Conservation (phyloP, 2,888 invertebrate species). For the Caenorhabditis zanzibari region DNA sequence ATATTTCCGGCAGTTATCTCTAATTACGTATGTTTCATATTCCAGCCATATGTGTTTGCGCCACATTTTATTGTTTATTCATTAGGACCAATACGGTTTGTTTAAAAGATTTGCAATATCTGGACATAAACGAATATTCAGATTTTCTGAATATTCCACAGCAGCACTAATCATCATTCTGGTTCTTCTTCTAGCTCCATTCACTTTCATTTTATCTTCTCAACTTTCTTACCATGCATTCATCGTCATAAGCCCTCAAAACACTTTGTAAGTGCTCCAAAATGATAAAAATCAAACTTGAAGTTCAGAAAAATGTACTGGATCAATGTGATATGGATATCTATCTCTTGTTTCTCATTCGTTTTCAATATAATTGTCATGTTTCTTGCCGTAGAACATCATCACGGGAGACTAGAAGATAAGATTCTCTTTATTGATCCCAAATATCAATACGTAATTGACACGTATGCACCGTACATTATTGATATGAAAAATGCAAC, state of each 20-base stretch:
- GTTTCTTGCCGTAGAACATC: conserved; percentile 29
- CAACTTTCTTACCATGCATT: conserved; percentile 45
- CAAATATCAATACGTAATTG: conserved; percentile 8
- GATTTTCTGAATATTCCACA: conserved; percentile 11
- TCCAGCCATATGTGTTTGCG: conserved; percentile 40
- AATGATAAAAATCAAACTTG: too few relatives aligned
- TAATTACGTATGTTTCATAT: conserved; percentile 43
- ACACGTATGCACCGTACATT: conserved; percentile 28
- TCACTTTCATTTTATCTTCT: conserved; percentile 31
- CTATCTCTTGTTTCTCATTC: neutral
- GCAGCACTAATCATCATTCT: neutral
- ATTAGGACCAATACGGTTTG: conserved; percentile 21
- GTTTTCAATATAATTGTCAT: conserved; percentile 33
- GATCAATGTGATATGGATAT: conserved; percentile 25
- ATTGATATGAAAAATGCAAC: conserved; percentile 39
- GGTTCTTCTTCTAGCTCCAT: neutral
- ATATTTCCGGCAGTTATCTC: conserved; percentile 38
- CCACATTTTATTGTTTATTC: conserved; percentile 40
- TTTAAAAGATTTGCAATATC: neutral
- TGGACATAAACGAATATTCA: neutral
- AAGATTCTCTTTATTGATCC: conserved; percentile 5
- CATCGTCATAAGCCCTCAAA: conserved; percentile 37
- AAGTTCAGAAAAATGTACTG: conserved; percentile 45
- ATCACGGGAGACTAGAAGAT: conserved; percentile 20
- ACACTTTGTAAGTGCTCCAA: conserved; percentile 22